Evolutionary conservation across 1,140 invertebrate genomes (phyloP), one percentile per base, ranked within the genome.

Genomic region (Lasaia peninsularis): DNA sequence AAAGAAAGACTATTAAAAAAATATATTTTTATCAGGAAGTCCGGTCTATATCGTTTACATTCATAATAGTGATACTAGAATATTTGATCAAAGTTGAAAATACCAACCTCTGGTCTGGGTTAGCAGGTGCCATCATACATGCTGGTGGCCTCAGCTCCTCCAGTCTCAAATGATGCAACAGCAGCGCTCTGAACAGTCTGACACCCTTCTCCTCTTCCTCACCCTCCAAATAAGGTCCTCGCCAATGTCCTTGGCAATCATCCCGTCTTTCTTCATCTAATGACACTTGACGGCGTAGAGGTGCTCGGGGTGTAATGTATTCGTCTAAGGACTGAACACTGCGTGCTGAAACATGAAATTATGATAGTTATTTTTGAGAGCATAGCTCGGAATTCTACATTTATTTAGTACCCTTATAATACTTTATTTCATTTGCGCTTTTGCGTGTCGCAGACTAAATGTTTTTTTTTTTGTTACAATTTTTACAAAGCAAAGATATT

Each of bases 171-270:
- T 86, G 82, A 53, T 86, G 82, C 16, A 88, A 67, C 12, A 88
- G 63, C 62, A 88, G 52, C 0, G 86, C 81, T 21, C 86, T 72
- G 72, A 88, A 88, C 52, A 88, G 68, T 57, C 86, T 57, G 0
- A 88, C 80, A 0, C 86, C 86, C 20, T 71, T 76, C 56, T 86
- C 83, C 35, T 85, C 81, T 40, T 88, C 86, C 11, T 84, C 83
- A 0, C 83, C 83, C 40, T 77, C 73, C 0, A 86, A 60, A 18
- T 82, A 73, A 0, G 77, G 69, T 0, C 83, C 81, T 52, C 75
- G 67, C 85, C 85, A 88, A 58, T 88, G 85, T 0, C 85, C 85
- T 40, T 75, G 83, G 51, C 85, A 88, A 55, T 86, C 83, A 57
- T 88, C 85, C 4, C 75, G 71, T 7, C 85, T 64, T 31, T 88